These are phyloP conservation scores for Lepidocyrtinus sp. DNA, from an alignment of 2,888 invertebrate genomes.

Conservation along the genomic window DNA sequence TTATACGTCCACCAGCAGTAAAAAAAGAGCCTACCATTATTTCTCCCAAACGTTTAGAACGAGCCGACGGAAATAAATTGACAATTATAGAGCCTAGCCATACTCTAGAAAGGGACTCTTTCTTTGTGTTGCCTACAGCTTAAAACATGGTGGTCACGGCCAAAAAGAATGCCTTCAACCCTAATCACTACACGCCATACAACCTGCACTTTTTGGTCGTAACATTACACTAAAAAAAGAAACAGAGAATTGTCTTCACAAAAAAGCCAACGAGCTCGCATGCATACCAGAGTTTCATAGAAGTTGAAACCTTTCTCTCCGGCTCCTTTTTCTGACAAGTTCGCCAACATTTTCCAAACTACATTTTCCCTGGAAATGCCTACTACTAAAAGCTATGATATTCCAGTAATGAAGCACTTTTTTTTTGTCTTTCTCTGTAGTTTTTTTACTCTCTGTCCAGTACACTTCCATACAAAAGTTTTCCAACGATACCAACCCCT, in stretches of 20 bases:
- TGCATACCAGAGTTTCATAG: neutral
- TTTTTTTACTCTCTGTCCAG: neutral
- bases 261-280: neutral
- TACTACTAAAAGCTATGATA: neutral
- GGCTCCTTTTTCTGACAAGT: neutral
- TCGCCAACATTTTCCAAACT: neutral
- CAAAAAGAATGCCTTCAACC: neutral
- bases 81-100: constrained; percentile 39
- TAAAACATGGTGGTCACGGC: neutral
- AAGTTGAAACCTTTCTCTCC: neutral
- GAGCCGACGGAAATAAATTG: constrained; percentile 51
- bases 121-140: neutral
- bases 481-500: no score
- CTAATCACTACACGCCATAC: neutral
- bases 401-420: neutral
- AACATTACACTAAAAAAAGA: neutral
- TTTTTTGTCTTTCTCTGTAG: neutral
- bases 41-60: constrained; percentile 34
- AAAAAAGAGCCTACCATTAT: constrained; percentile 50
- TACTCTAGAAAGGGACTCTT: neutral
- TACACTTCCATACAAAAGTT: no score
- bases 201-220: neutral
- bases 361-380: neutral
- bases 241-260: neutral
- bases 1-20: constrained; percentile 54